Base-by-base conservation (phyloP, 2,113 vertebrate species). In the pig (Sus scrofa) region DNA sequence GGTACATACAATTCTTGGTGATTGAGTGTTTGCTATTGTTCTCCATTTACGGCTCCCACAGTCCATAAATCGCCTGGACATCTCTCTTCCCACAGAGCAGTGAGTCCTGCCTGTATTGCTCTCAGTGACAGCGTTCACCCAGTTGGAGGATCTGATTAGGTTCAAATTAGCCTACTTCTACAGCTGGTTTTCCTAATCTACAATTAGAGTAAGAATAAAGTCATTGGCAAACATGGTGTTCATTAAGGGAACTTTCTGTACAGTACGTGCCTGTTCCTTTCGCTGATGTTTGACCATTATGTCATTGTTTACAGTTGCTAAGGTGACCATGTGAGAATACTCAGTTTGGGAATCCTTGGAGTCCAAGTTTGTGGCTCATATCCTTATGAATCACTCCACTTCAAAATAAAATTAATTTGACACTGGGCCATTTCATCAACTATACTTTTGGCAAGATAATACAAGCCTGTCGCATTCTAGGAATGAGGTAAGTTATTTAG, bases 221-320 rank as follows among this genome's bases (percentile, higher is more conserved):
- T 65, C 39, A 82, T 14, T 20, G 58, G 73, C 32, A 93, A 82
- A 79, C 32, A 86, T 60, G 52, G 65, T 9, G 26, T 52, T 75
- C 44, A 56, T 70, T 86, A 83, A 34, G 86, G 65, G 81, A 89
- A 84, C 12, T 19, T 58, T 92, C 13, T 16, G 19, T 70, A 37
- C 56, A 67, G 10, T n/a, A 13, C 13, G 71, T 77, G 79, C 34
- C 60, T 16, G 10, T 94, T 74, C 54, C 90, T 71, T 89, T 68
- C 63, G 18, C 60, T 79, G 65, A n/a, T 81, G 39, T 60, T 92
- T 94, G 73, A n/a, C 4, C 4, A 78, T 86, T 37, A 79, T 19
- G 15, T 93, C 89, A 96, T 71, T 97, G 50, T 95, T 97, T 91
- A 79, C 18, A 13, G 68, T 89, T 90, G 85, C 93, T 74, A 93